phyloP scores from a whole-genome alignment of 2,797 vertebrate species.

The Holocentrus rufus region DNA sequence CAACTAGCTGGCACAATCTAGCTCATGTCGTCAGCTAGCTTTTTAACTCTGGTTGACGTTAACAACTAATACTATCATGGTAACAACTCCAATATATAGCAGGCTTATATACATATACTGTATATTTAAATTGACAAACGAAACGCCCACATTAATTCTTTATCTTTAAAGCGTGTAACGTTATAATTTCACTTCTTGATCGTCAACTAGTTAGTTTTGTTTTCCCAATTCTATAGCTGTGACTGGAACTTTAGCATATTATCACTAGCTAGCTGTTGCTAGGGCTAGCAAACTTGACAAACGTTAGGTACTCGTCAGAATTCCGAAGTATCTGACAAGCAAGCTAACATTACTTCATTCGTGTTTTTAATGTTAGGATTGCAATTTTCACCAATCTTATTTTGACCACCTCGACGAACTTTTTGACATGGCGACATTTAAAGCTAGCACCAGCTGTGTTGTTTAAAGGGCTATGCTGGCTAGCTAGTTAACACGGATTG shows the following conservation, averaged over 20 bases:
- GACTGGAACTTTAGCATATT: conserved; percentile 32
- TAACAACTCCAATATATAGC: too few species aligned
- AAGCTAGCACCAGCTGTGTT: background rate
- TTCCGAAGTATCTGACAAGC: background rate
- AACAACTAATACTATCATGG: conserved; percentile 13
- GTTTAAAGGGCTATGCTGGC: background rate
- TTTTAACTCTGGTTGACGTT: conserved; percentile 24
- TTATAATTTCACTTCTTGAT: background rate
- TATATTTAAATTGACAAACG: too few species aligned
- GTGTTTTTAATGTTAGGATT: fast-evolving
- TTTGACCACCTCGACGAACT: background rate
- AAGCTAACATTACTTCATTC: background rate
- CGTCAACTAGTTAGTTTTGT: background rate
- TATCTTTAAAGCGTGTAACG: background rate
- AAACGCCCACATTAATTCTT: background rate
- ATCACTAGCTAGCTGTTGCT: conserved; percentile 32
- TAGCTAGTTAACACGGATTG: background rate
- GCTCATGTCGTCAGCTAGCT: conserved; percentile 59
- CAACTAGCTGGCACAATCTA: conserved; percentile 45
- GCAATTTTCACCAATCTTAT: background rate
- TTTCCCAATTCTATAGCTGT: conserved; percentile 41
- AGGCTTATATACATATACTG: too few species aligned
- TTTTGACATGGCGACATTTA: background rate
- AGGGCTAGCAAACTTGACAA: conserved; percentile 12
- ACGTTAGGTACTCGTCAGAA: background rate